Conservation (phyloP, 2,797 vertebrate species). For the Dendrocincla fuliginosa region DNA sequence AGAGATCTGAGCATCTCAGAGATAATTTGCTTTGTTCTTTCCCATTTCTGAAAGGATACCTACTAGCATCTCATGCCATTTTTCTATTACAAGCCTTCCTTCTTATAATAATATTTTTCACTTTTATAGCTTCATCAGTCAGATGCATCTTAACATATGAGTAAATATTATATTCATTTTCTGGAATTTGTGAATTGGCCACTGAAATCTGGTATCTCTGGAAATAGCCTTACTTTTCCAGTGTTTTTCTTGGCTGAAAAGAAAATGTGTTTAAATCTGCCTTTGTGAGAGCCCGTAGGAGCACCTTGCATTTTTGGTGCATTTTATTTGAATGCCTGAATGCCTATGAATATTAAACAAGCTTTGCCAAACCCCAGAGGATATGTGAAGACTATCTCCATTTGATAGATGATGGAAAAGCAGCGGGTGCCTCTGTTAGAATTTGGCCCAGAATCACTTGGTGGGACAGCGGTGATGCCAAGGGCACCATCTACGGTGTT, state of each 20-base stretch:
- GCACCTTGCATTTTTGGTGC: slow-evolving; percentile 23
- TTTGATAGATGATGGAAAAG: slow-evolving; percentile 3
- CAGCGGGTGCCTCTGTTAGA: neutral
- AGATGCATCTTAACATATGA: neutral
- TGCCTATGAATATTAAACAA: slow-evolving; percentile 38
- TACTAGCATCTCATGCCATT: neutral
- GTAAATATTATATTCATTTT: slow-evolving; percentile 16
- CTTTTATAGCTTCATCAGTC: neutral
- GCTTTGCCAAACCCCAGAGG: neutral
- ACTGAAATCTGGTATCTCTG: neutral
- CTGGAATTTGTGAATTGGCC: neutral
- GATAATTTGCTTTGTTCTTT: slow-evolving; percentile 54
- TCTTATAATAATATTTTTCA: slow-evolving; percentile 22
- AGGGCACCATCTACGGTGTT: neutral
- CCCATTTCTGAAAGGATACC: slow-evolving; percentile 31
- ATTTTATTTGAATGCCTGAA: neutral
- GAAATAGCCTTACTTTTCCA: neutral
- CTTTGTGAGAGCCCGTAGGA: slow-evolving; percentile 7
- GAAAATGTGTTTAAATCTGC: neutral
- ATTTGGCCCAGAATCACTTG: neutral
- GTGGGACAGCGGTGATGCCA: neutral
- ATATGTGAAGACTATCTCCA: slow-evolving; percentile 16
- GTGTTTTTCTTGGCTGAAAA: neutral
- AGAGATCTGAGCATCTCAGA: slow-evolving; percentile 22
- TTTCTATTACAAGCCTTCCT: neutral